Evolutionary conservation across 2,113 vertebrate genomes (phyloP).

Genomic region (Daphoenositta chrysoptera): DNA sequence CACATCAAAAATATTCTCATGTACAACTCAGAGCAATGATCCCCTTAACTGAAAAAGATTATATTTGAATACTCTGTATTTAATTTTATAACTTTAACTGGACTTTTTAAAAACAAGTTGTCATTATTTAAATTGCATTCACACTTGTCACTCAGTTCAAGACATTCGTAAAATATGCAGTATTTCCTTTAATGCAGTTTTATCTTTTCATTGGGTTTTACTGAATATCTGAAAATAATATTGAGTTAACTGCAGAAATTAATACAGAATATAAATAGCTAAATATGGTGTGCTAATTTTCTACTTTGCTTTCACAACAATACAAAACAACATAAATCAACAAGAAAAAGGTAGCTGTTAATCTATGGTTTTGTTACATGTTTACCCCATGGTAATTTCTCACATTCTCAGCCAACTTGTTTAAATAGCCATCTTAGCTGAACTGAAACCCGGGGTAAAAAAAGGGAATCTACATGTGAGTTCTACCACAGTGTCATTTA

Average conservation of each 20-base stretch:
- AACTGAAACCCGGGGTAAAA: neutral
- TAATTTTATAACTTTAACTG: conserved; percentile 8
- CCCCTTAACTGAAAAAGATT: neutral
- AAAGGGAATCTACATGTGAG: neutral
- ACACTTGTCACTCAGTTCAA: neutral
- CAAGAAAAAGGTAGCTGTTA: neutral
- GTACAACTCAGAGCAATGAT: conserved; percentile 17
- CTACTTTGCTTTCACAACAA: neutral
- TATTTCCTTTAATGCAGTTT: neutral
- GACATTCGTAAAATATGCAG: conserved; percentile 24
- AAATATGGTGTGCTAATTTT: neutral
- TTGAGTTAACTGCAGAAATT: neutral
- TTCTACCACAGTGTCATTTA: neutral
- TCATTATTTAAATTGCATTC: neutral
- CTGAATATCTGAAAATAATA: neutral
- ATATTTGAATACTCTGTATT: neutral
- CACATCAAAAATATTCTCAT: neutral
- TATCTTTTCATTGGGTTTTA: neutral
- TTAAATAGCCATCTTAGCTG: neutral
- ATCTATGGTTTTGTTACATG: neutral
- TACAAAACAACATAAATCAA: neutral
- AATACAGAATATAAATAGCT: neutral
- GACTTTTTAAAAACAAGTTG: neutral
- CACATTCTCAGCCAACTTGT: neutral
- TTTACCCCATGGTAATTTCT: neutral